phyloP scores from a whole-genome alignment of 2,113 vertebrate genomes.

The Protobothrops flavoviridis region DNA sequence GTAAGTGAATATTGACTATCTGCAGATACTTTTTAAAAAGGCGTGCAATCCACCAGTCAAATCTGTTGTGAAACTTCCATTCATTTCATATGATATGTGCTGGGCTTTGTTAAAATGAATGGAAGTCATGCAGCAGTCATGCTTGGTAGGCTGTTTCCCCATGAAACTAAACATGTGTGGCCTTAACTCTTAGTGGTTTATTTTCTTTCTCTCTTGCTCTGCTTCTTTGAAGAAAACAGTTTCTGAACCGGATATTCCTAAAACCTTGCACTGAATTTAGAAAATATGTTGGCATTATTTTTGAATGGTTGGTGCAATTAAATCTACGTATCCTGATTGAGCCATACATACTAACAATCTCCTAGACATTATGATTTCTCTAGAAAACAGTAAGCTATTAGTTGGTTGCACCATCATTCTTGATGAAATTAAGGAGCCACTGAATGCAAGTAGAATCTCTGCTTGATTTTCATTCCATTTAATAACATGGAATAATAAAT shows the following conservation, averaged over 20 bases:
- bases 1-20: slow-evolving; percentile 62
- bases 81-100: slow-evolving; percentile 5
- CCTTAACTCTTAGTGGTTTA: slow-evolving; percentile 26
- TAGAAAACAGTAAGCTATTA: slow-evolving; percentile 59
- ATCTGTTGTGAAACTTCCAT: slow-evolving; percentile 64
- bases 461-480: slow-evolving; percentile 66
- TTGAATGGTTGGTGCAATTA: slow-evolving; percentile 70
- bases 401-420: slow-evolving; percentile 53
- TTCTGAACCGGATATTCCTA: slow-evolving; percentile 64
- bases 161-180: slow-evolving; percentile 35
- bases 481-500: slow-evolving; percentile 64
- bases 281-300: slow-evolving; percentile 60
- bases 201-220: background rate
- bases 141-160: background rate
- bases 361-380: slow-evolving; percentile 53
- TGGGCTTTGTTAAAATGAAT: slow-evolving; percentile 12
- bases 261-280: slow-evolving; percentile 77
- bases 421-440: slow-evolving; percentile 47
- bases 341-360: slow-evolving; percentile 66
- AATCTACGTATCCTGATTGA: slow-evolving; percentile 68
- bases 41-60: slow-evolving; percentile 71
- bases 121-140: background rate
- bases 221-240: slow-evolving; percentile 31
- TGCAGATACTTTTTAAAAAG: slow-evolving; percentile 61
- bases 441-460: slow-evolving; percentile 57